phyloP scores from a whole-genome alignment of 2,888 invertebrate genomes.

The Cenopis cana region DNA sequence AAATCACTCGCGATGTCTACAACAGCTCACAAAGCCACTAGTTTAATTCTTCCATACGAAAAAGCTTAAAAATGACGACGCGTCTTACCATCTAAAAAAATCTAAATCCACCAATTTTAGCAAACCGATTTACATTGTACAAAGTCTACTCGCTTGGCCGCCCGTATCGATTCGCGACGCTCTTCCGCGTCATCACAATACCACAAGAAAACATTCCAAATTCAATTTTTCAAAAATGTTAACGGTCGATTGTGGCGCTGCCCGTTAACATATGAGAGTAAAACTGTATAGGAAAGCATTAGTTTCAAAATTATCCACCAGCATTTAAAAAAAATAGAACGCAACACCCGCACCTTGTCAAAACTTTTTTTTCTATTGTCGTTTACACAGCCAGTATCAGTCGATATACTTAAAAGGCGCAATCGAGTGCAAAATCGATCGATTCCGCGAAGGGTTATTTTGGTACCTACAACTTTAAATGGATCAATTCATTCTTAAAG shows the following conservation, averaged over 20 bases:
- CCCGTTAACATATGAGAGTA: not conserved
- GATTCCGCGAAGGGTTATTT: constrained; percentile 54
- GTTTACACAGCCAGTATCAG: constrained; percentile 46
- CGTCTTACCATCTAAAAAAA: not conserved
- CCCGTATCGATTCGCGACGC: constrained; percentile 43
- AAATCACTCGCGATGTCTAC: too few species aligned
- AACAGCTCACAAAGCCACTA: too few species aligned
- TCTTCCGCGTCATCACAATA: constrained; percentile 31
- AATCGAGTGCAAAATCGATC: constrained; percentile 58
- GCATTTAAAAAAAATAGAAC: constrained; percentile 32
- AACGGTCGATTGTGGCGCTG: constrained; percentile 11
- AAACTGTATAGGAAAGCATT: not conserved
- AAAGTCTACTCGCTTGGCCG: constrained; percentile 18
- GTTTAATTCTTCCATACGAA: too few species aligned
- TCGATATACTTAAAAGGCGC: constrained; percentile 51
- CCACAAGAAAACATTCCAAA: constrained; percentile 35
- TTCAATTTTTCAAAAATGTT: constrained; percentile 2
- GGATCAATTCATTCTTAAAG: constrained; percentile 32
- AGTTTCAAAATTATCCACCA: constrained; percentile 10
- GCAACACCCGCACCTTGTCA: constrained; percentile 35
- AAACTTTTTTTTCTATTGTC: constrained; percentile 15
- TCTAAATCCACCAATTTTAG: not conserved
- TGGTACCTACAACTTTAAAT: constrained; percentile 33
- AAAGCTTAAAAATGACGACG: too few species aligned
- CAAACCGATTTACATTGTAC: not conserved